A percentile compares a stretch with the other conserved stretches of the same genome.
phyloP scores from a whole-genome alignment of 2,113 vertebrate genomes.

The Cyanistes caeruleus region DNA sequence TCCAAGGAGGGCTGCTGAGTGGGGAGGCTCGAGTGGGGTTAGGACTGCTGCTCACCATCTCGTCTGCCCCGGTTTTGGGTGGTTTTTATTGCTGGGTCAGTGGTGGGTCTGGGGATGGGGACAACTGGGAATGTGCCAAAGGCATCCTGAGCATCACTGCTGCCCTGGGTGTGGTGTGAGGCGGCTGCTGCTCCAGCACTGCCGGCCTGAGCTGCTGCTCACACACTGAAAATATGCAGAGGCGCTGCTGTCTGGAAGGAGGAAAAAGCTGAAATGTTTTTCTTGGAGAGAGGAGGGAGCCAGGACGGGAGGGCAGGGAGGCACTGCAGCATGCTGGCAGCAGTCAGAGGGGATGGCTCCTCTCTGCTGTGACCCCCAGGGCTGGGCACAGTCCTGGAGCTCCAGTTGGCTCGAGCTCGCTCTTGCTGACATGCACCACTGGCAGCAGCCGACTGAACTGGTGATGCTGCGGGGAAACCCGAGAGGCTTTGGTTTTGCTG shows the following conservation, averaged over 20 bases:
- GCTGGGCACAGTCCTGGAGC: neutral
- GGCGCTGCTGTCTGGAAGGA: slow-evolving; percentile 28
- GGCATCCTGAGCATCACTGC: accelerated
- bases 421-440: neutral
- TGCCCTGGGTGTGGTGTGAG: neutral
- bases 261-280: slow-evolving; percentile 28
- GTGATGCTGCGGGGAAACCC: neutral
- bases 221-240: neutral
- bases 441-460: neutral
- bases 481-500: slow-evolving; percentile 7
- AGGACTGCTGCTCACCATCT: neutral
- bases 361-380: neutral
- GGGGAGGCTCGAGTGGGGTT: neutral
- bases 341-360: neutral
- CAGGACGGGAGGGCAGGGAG: neutral
- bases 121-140: accelerated
- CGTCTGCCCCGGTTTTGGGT: neutral
- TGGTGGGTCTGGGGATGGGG: neutral
- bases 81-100: neutral
- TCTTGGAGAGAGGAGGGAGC: slow-evolving; percentile 27
- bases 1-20: neutral
- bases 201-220: neutral
- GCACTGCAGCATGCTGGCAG: neutral
- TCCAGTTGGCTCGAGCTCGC: neutral
- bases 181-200: neutral